Evolutionary conservation across 2,888 invertebrate species (phyloP), one percentile per base, ranked within the genome.

Genomic region (Aelia acuminata): DNA sequence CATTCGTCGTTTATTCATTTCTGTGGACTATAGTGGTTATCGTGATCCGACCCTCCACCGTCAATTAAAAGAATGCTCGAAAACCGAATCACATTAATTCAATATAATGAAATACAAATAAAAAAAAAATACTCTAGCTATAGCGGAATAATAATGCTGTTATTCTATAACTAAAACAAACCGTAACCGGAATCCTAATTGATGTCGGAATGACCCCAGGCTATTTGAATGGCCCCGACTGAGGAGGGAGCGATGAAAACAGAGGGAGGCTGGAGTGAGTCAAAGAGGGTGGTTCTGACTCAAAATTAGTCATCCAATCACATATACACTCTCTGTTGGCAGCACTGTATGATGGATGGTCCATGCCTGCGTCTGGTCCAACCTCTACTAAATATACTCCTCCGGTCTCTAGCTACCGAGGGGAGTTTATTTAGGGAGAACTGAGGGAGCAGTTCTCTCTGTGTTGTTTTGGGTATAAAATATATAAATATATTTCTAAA

Each of bases 291-390:
- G 22, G 49, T 43, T 50, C 85, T 85, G 85, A 85, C 85, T 85
- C 85, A 85, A 85, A 85, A 85, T 85, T 85, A 85, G 85, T 85
- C 85, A 85, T 39, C 85, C 85, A 85, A 85, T 85, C 57, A 85
- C 35, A 85, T 85, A 53, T 85, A 50, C 50, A 35, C 84, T 53
- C 26, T n/a, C 31, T 48, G 84, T 84, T 47, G 84, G 84, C 84
- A 50, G 49, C 53, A 50, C 43, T 43, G 80, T 80, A 80, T 80
- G 80, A 43, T 47, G 43, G 80, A 80, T 39, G 39, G 43, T 80
- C 11, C n/a, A n/a, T 80, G 43, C n/a, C 43, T 80, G 80, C 43
- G 80, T 47, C 80, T 43, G 43, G 11, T 11, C 18, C 80, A 47
- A 43, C 43, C 39, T 43, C 80, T 35, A 43, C 43, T 47, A 80